Conservation (phyloP, 1,140 invertebrate genomes). For the Euwallacea similis region DNA sequence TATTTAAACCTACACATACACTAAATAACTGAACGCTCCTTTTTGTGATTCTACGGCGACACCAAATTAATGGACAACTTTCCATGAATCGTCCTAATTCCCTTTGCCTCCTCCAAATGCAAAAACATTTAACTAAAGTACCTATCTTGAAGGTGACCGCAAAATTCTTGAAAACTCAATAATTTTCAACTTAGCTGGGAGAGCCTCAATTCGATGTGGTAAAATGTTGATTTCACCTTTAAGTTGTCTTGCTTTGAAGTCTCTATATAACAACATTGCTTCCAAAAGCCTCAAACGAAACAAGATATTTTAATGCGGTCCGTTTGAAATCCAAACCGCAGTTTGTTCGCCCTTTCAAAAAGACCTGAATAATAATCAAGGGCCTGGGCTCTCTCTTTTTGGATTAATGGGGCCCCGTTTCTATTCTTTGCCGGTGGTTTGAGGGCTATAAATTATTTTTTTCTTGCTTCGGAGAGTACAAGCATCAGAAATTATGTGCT, state of each 20-base stretch:
- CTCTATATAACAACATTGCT: background rate
- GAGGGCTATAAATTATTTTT: constrained; percentile 9
- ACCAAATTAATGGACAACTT: background rate
- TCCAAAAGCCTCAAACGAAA: constrained; percentile 1
- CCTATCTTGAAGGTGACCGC: too few relatives aligned
- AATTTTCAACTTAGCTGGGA: background rate
- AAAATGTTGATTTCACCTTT: background rate
- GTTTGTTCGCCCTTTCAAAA: constrained; percentile 7
- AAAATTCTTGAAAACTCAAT: background rate
- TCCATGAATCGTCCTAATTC: too few relatives aligned
- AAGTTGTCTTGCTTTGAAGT: constrained; percentile 1
- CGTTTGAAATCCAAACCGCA: constrained; percentile 16
- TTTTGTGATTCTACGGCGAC: background rate
- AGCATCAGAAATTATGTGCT: too few relatives aligned
- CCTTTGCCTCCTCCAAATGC: too few relatives aligned
- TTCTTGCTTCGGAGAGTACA: too few relatives aligned
- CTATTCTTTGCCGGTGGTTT: constrained; percentile 5
- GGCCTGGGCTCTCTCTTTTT: constrained; percentile 3
- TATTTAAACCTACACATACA: background rate
- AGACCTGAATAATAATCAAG: constrained; percentile 13
- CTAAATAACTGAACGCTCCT: background rate
- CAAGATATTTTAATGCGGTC: constrained; percentile 9
- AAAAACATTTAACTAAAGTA: too few relatives aligned
- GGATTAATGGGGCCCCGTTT: constrained; percentile 6
- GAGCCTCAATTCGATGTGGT: background rate